Evolutionary conservation across 2,113 vertebrate genomes (phyloP).

Genomic region (Poeciliopsis retropinna): DNA sequence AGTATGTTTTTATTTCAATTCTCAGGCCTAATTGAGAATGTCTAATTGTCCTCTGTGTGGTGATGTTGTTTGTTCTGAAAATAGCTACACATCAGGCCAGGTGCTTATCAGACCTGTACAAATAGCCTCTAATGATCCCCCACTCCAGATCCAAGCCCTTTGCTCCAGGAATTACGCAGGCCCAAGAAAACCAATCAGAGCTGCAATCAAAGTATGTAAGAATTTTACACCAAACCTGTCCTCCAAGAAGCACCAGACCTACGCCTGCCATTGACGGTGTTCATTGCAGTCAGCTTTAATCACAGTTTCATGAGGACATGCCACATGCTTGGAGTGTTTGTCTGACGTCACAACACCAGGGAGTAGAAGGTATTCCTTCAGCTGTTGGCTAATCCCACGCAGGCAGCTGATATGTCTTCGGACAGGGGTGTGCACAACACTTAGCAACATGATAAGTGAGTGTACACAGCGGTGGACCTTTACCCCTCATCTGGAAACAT

Average conservation of each 20-base stretch:
- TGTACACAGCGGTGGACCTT: conserved; percentile 33
- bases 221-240: background rate
- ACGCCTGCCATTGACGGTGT: background rate
- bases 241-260: background rate
- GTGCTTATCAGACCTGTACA: background rate
- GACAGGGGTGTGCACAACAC: background rate
- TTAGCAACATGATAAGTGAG: conserved; percentile 8
- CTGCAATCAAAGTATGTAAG: background rate
- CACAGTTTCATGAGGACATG: conserved; percentile 5
- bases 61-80: background rate
- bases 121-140: background rate
- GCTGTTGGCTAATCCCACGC: conserved; percentile 22
- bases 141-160: background rate
- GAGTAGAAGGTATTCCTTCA: background rate
- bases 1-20: background rate
- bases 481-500: conserved; percentile 25
- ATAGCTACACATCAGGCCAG: conserved; percentile 6
- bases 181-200: background rate
- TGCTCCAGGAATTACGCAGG: background rate
- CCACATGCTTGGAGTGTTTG: conserved; percentile 14
- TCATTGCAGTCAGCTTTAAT: conserved; percentile 11
- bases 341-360: background rate
- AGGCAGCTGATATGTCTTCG: conserved; percentile 10
- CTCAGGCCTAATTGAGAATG: background rate
- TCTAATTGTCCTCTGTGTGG: background rate